A percentile compares a stretch with the other conserved stretches of the same genome.
These are phyloP conservation scores for Podargus strigoides DNA, from an alignment of 2,797 vertebrate genomes.

Conservation along the genomic window DNA sequence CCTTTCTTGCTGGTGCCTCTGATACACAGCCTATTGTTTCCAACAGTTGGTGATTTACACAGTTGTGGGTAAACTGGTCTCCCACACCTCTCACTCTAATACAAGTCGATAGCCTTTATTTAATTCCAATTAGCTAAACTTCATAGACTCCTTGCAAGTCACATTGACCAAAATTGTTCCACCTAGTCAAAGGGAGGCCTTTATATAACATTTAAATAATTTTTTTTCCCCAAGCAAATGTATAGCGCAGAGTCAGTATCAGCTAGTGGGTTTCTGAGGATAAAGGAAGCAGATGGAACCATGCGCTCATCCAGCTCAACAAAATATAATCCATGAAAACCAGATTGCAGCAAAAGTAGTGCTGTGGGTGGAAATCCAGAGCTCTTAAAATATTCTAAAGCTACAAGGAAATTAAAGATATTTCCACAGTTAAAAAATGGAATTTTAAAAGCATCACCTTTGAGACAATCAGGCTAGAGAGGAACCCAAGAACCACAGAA, in stretches of 20 bases:
- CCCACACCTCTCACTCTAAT: not conserved
- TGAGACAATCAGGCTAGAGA: not conserved
- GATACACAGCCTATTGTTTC: not conserved
- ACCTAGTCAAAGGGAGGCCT: not conserved
- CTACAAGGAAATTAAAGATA: not conserved
- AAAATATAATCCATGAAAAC: not conserved
- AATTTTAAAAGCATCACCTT: not conserved
- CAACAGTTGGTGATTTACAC: not conserved
- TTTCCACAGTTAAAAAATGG: not conserved
- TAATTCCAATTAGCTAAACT: not conserved
- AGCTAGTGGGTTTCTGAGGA: not conserved
- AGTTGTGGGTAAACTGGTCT: not conserved
- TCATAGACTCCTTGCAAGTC: not conserved
- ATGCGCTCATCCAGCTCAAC: not conserved
- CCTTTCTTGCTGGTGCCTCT: not conserved
- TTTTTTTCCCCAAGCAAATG: not conserved
- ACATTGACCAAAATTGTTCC: not conserved
- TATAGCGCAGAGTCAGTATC: not conserved
- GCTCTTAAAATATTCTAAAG: not conserved
- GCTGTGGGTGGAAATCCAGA: conserved; percentile 31
- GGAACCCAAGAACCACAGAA: not conserved
- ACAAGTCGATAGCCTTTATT: fast-evolving
- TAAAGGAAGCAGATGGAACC: conserved; percentile 37
- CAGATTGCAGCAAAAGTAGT: not conserved
- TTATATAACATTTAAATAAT: not conserved